These are phyloP conservation scores for Microdon myrmicae DNA, from an alignment of 2,888 invertebrate genomes.

Conservation along the genomic window DNA sequence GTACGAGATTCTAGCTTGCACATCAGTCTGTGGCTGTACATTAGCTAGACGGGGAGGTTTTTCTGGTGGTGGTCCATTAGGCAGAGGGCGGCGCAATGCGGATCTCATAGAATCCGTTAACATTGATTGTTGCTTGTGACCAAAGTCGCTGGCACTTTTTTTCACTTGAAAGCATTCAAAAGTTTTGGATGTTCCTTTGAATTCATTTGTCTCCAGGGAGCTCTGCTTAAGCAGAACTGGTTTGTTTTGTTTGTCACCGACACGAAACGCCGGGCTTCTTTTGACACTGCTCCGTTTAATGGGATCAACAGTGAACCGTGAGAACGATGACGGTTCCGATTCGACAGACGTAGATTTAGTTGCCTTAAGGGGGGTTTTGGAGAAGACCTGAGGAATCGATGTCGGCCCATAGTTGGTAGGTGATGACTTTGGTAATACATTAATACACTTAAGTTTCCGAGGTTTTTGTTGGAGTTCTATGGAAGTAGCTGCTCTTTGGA, in stretches of 20 bases:
- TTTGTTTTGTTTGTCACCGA: slow-evolving; percentile 50
- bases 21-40: slow-evolving; percentile 42
- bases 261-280: slow-evolving; percentile 70
- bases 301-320: slow-evolving; percentile 64
- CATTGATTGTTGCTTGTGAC: slow-evolving; percentile 57
- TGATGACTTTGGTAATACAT: slow-evolving; percentile 23
- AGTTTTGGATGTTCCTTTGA: slow-evolving; percentile 27
- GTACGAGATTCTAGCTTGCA: slow-evolving; percentile 51
- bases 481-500: slow-evolving; percentile 54
- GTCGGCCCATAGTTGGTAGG: neutral
- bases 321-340: slow-evolving; percentile 37
- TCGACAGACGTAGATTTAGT: slow-evolving; percentile 39
- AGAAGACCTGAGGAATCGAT: slow-evolving; percentile 24
- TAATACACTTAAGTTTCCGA: slow-evolving; percentile 37
- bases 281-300: slow-evolving; percentile 67
- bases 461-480: slow-evolving; percentile 52
- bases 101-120: slow-evolving; percentile 72
- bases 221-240: slow-evolving; percentile 53
- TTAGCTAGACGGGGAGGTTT: slow-evolving; percentile 73
- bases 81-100: slow-evolving; percentile 75
- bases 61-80: slow-evolving; percentile 77
- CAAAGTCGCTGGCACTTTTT: slow-evolving; percentile 59
- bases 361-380: slow-evolving; percentile 33
- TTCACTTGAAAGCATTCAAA: slow-evolving; percentile 54
- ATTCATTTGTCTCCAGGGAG: slow-evolving; percentile 46